A percentile compares a stretch with the other conserved stretches of the same genome.
Evolutionary conservation across 2,888 invertebrate species (phyloP).

Genomic region (Campoletis raptor): DNA sequence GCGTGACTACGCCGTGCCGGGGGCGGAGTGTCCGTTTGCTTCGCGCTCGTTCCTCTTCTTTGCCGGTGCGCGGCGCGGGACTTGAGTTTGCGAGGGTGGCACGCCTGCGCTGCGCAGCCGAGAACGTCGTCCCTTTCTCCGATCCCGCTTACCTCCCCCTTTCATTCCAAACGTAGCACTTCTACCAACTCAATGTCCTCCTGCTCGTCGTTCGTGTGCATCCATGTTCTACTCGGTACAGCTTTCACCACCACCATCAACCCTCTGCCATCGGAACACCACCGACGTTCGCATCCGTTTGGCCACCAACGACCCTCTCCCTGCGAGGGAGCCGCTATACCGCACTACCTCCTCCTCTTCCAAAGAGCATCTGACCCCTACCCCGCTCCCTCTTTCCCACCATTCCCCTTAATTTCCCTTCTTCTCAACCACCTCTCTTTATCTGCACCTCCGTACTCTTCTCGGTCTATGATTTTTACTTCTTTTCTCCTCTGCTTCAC

Average conservation of each 20-base stretch:
- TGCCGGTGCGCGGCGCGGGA: conserved; percentile 78
- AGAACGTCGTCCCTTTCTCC: conserved; percentile 61
- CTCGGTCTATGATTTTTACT: background rate
- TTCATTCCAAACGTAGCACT: conserved; percentile 24
- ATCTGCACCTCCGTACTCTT: background rate
- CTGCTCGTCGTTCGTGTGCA: conserved; percentile 1
- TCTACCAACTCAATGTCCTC: conserved; percentile 29
- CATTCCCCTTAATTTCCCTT: conserved; percentile 2
- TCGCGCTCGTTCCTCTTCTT: conserved; percentile 82
- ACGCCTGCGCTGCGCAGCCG: conserved; percentile 80
- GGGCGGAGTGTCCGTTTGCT: conserved; percentile 77
- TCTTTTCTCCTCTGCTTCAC: background rate
- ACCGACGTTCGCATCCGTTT: conserved; percentile 63
- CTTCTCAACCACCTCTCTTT: background rate
- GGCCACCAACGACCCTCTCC: conserved; percentile 57
- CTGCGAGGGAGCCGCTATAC: conserved; percentile 73
- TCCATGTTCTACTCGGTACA: conserved; percentile 34
- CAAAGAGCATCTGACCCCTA: conserved; percentile 12
- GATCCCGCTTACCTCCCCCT: conserved; percentile 28
- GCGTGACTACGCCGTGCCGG: conserved; percentile 82
- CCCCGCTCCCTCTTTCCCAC: background rate
- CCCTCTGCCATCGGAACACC: conserved; percentile 56
- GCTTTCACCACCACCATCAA: conserved; percentile 48
- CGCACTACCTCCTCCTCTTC: conserved; percentile 68
- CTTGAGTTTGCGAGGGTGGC: conserved; percentile 78